Conservation (phyloP, 2,888 invertebrate genomes). For the Sinelater perroti region DNA sequence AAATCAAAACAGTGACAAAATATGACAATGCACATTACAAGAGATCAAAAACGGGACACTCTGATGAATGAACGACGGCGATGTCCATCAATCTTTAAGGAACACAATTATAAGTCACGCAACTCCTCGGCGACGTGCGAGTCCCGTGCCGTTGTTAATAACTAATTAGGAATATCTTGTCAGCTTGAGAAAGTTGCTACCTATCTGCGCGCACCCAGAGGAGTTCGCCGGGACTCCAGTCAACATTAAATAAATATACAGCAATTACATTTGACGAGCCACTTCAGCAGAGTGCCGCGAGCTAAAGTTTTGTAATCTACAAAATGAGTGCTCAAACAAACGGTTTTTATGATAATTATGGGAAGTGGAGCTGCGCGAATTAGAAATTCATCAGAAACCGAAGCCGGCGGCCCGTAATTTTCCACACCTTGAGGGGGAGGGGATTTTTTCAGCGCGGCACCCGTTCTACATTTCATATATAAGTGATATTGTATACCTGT, state of each 20-base stretch:
- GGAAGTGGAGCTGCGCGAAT: not conserved
- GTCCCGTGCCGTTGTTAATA: not conserved
- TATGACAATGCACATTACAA: no score
- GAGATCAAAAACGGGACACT: no score
- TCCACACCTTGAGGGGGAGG: no score
- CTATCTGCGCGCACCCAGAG: no score
- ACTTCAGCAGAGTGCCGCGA: not conserved
- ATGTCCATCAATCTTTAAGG: no score
- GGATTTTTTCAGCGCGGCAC: no score
- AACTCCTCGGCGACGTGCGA: no score
- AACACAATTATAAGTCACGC: no score
- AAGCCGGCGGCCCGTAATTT: not conserved
- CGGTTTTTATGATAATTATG: not conserved
- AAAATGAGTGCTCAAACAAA: not conserved
- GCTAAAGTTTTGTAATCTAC: not conserved
- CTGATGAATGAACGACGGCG: no score
- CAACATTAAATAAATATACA: conserved; percentile 2
- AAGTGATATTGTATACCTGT: not conserved
- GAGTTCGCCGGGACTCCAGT: not conserved
- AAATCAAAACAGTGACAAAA: no score
- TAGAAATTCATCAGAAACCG: not conserved
- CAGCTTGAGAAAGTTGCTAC: not conserved
- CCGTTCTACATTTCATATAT: no score
- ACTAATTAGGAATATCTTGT: not conserved
- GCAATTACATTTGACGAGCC: not conserved